A percentile compares a stretch with the other conserved stretches of the same genome.
Evolutionary conservation across 2,797 vertebrate species (phyloP).

Genomic region (Pelobates cultripes): DNA sequence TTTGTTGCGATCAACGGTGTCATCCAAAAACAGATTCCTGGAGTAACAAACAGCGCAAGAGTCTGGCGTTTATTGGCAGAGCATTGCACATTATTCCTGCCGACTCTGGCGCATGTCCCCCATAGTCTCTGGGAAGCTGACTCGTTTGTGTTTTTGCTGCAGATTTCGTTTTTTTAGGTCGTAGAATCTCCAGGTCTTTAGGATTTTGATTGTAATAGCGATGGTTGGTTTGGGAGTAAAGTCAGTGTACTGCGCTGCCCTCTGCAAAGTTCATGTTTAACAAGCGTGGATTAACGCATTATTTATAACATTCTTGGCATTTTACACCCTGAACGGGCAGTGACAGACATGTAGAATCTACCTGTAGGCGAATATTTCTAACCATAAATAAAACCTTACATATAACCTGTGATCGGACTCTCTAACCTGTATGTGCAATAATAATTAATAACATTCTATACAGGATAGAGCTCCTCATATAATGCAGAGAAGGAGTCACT

Average conservation of each 20-base stretch:
- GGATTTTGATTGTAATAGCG: background rate
- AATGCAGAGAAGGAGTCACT: background rate
- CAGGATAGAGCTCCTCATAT: no score
- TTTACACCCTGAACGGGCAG: background rate
- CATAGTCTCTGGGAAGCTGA: no score
- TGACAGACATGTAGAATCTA: no score
- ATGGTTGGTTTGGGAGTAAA: no score
- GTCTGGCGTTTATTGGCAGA: conserved; percentile 43
- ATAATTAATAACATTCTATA: no score
- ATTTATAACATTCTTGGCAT: conserved; percentile 7
- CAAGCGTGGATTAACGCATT: conserved; percentile 19
- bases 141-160: background rate
- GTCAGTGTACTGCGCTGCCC: background rate
- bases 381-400: no score
- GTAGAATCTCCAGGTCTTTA: background rate
- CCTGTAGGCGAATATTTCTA: no score
- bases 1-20: background rate
- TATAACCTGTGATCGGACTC: no score
- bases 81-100: background rate
- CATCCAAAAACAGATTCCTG: conserved; percentile 37
- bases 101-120: no score
- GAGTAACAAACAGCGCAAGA: conserved; percentile 31
- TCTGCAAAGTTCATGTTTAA: conserved; percentile 33
- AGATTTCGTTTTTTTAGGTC: background rate
- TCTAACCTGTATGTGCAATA: no score